phyloP scores from a whole-genome alignment of 2,797 vertebrate genomes.

The Hyperoplus immaculatus region DNA sequence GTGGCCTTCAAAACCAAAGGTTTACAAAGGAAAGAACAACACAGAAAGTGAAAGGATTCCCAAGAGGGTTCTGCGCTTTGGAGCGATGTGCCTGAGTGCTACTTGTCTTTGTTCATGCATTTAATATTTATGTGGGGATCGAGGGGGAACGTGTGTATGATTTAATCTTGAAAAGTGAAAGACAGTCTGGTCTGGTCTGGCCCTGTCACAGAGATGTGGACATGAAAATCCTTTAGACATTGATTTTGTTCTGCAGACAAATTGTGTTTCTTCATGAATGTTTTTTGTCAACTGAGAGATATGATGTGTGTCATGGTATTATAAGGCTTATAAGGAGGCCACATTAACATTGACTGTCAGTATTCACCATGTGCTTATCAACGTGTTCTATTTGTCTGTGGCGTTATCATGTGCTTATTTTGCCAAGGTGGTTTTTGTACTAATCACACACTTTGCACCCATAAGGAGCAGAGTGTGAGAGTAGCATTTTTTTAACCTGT shows the following conservation, averaged over 20 bases:
- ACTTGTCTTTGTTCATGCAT: conserved; percentile 63
- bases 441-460: no score
- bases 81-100: conserved; percentile 39
- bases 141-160: conserved; percentile 17
- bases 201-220: conserved; percentile 15
- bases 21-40: conserved; percentile 77
- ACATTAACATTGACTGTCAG: not conserved
- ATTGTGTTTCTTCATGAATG: not conserved
- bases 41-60: conserved; percentile 59
- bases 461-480: no score
- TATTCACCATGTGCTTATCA: not conserved
- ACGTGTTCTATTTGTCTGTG: no score
- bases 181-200: conserved; percentile 32
- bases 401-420: no score
- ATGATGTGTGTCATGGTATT: not conserved
- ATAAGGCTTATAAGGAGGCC: not conserved
- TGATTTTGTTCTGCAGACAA: not conserved
- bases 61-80: conserved; percentile 56
- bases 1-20: conserved; percentile 74
- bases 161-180: conserved; percentile 34
- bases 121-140: conserved; percentile 72
- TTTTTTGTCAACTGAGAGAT: not conserved
- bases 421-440: no score
- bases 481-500: no score
- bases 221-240: conserved; percentile 20